Percentiles rank a stretch among this genome's conserved stretches.
These are phyloP conservation scores for Megaustenia siamemsis DNA, from an alignment of 2,888 invertebrate genomes.

Conservation along the genomic window DNA sequence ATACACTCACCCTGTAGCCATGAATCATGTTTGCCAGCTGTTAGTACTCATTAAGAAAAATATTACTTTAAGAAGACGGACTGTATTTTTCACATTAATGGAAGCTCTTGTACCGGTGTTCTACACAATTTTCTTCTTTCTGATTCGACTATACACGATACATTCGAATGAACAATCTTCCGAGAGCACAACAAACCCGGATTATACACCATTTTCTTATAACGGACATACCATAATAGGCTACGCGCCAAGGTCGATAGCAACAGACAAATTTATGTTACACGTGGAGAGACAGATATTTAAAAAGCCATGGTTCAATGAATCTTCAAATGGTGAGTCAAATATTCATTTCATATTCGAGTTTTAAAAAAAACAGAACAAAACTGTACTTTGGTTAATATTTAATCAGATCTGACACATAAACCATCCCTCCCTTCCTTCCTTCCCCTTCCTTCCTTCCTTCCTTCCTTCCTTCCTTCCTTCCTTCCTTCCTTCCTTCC, in stretches of 20 bases:
- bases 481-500: too few species aligned
- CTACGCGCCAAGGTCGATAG: background rate
- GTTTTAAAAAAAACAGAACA: too few species aligned
- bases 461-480: too few species aligned
- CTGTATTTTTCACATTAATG: background rate
- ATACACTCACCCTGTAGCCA: too few species aligned
- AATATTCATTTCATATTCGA: too few species aligned
- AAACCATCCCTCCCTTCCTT: too few species aligned
- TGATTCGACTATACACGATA: background rate
- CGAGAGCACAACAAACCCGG: background rate
- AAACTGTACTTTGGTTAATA: too few species aligned
- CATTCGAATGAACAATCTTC: background rate
- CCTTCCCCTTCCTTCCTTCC: too few species aligned
- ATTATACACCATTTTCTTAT: background rate
- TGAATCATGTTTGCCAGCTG: background rate
- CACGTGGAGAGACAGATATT: background rate
- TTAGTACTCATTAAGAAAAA: background rate
- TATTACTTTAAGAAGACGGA: background rate
- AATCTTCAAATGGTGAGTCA: background rate
- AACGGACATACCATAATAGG: background rate
- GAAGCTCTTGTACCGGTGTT: background rate
- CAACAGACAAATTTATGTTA: background rate
- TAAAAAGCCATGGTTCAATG: background rate
- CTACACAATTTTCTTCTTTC: background rate
- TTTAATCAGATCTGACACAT: too few species aligned